Percentiles rank a stretch among this genome's conserved stretches.
Evolutionary conservation across 2,888 invertebrate genomes (phyloP).

Genomic region (Archips crataeganus): DNA sequence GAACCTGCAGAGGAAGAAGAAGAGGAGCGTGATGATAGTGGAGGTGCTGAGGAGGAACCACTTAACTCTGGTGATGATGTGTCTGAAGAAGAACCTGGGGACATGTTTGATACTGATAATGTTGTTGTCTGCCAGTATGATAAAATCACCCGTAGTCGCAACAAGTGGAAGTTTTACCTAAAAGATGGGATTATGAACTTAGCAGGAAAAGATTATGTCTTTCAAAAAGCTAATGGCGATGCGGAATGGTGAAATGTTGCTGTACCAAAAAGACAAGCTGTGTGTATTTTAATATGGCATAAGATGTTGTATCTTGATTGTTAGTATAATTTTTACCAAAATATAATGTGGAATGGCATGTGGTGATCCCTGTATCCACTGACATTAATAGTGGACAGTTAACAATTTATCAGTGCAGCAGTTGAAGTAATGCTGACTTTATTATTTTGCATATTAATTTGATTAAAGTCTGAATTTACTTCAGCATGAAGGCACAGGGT

Average conservation of each 20-base stretch:
- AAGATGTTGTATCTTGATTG: constrained; percentile 64
- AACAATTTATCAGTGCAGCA: constrained; percentile 15
- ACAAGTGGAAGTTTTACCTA: constrained; percentile 99
- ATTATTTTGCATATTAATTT: constrained; percentile 23
- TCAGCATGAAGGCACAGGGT: not conserved
- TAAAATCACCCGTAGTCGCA: constrained; percentile 99
- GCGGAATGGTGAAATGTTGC: constrained; percentile 95
- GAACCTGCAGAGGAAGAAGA: constrained; percentile 88
- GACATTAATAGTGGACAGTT: constrained; percentile 1
- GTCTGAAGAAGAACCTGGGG: constrained; percentile 97
- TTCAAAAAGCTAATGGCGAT: constrained; percentile 99
- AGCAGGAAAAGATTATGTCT: constrained; percentile 98
- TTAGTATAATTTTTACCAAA: constrained; percentile 57
- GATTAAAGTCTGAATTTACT: not conserved
- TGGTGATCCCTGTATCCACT: constrained; percentile 15
- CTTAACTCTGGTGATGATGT: constrained; percentile 99
- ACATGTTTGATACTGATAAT: constrained; percentile 99
- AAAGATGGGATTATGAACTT: constrained; percentile 99
- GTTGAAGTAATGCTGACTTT: constrained; percentile 11
- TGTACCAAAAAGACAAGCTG: constrained; percentile 57
- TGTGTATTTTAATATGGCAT: constrained; percentile 72
- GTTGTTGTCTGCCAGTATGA: constrained; percentile 99
- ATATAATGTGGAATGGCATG: constrained; percentile 44
- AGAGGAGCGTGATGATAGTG: constrained; percentile 89
- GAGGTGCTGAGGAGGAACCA: constrained; percentile 92